phyloP scores from a whole-genome alignment of 2,797 vertebrate genomes.

The Apogon talboti region DNA sequence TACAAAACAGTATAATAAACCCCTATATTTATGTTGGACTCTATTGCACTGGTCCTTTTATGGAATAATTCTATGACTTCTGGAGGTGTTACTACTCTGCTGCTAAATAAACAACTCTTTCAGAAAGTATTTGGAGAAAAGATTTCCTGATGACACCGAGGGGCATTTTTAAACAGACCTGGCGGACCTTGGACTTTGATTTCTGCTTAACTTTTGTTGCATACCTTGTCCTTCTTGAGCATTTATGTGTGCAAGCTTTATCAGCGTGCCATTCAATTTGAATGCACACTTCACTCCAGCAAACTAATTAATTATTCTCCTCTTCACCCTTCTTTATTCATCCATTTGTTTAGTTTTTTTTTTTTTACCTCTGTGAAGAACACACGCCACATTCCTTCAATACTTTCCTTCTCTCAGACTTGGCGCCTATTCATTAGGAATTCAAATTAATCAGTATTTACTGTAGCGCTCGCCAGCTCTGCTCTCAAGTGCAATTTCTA shows the following conservation, averaged over 20 bases:
- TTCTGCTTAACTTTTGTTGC: slow-evolving; percentile 69
- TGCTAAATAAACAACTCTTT: slow-evolving; percentile 17
- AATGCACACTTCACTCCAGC: slow-evolving; percentile 76
- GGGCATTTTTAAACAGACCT: slow-evolving; percentile 51
- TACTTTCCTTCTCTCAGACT: slow-evolving; percentile 70
- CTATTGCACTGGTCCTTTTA: too few species aligned
- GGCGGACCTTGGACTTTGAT: slow-evolving; percentile 69
- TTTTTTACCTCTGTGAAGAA: slow-evolving; percentile 70
- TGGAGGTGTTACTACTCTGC: slow-evolving; percentile 34
- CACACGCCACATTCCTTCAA: slow-evolving; percentile 76
- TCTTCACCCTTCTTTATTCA: slow-evolving; percentile 76
- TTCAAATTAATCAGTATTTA: slow-evolving; percentile 83
- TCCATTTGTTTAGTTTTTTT: slow-evolving; percentile 71
- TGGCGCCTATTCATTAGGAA: slow-evolving; percentile 77
- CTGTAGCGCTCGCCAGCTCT: slow-evolving; percentile 74
- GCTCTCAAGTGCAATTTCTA: slow-evolving; percentile 82
- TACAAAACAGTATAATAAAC: too few species aligned
- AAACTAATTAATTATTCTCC: slow-evolving; percentile 81
- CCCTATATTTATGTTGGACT: too few species aligned
- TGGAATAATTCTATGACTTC: not conserved
- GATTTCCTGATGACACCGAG: slow-evolving; percentile 38
- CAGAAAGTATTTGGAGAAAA: slow-evolving; percentile 26
- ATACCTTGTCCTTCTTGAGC: slow-evolving; percentile 62
- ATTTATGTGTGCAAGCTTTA: slow-evolving; percentile 50
- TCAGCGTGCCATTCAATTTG: slow-evolving; percentile 70